These are phyloP conservation scores for Chaetodon auriga DNA, from an alignment of 2,113 vertebrate genomes.

Conservation along the genomic window DNA sequence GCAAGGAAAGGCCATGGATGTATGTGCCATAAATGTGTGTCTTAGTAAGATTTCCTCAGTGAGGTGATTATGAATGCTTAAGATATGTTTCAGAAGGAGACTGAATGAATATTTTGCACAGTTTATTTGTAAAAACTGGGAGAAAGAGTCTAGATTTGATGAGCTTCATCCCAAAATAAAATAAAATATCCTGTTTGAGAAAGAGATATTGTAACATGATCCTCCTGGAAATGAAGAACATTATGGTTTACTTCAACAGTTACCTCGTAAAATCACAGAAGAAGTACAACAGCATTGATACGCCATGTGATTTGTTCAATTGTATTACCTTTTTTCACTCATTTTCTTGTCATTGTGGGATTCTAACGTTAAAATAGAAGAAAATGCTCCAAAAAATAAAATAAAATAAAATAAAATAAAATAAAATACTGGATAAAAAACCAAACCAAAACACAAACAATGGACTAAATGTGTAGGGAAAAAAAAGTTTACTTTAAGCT, in stretches of 20 bases:
- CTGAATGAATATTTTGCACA: not conserved
- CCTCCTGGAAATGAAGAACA: not conserved
- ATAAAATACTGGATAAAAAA: not conserved
- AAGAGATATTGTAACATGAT: not conserved
- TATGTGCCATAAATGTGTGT: slow-evolving; percentile 32
- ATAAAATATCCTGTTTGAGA: not conserved
- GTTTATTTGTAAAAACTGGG: not conserved
- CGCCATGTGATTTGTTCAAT: not conserved
- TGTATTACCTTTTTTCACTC: not conserved
- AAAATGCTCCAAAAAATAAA: not conserved
- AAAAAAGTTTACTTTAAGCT: too few species aligned
- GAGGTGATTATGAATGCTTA: not conserved
- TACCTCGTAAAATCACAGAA: not conserved
- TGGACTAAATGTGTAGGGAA: not conserved
- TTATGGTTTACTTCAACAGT: not conserved
- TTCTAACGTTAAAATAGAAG: not conserved
- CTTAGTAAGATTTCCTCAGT: slow-evolving; percentile 13
- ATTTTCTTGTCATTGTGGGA: not conserved
- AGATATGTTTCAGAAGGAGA: not conserved
- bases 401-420: not conserved
- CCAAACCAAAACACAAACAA: not conserved
- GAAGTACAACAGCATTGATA: too few species aligned
- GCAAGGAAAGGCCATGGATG: slow-evolving; percentile 15
- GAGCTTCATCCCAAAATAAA: not conserved
- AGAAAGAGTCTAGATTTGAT: not conserved